Base-by-base conservation (phyloP, 2,888 invertebrate species). In the Myathropa florea region DNA sequence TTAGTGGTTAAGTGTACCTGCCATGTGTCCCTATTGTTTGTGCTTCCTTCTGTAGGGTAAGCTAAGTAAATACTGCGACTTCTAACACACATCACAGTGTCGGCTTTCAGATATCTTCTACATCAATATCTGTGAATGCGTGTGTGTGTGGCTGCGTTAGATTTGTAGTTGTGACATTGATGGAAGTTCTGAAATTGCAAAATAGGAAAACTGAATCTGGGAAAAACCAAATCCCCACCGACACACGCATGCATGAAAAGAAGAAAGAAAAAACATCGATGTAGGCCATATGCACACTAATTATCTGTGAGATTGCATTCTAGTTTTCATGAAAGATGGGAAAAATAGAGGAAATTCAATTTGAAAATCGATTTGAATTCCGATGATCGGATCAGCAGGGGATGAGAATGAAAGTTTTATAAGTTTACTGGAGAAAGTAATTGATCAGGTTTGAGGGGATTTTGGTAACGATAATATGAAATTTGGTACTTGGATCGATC, bases 11-110 rank as follows among this genome's bases (percentile, higher is more conserved):
- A 73, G 59, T 85, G 64, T 85, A 80, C 80, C 80, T 85, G 77
- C 68, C 82, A 72, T 82, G 68, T 82, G 85, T 85, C 36, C 77
- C 71, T 81, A 53, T 77, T 85, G 81, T 85, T 72, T 85, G 71
- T 36, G 59, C 55, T 63, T 76, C 76, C 76, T 84, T 72, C 71
- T 80, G 71, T 84, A 81, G 80, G 80, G 84, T 67, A 71, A 67
- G 60, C 67, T 57, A 57, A 84, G 46, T 70, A 80, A 75, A 71
- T 57, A 46, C 65, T 36, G 23, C 23, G 46, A 59, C 63, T 46
- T 21, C n/a, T 2, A 77, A 26, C 60, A 36, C 67, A 80, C 64
- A 72, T 23, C 23, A 64, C 39, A 39, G 39, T 23, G 39, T 14
- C 30, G 23, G 24, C 18, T 46, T 39, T n/a, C 3, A 28, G 28